Conservation (phyloP, 2,888 invertebrate genomes). For the Metellina segmentata region DNA sequence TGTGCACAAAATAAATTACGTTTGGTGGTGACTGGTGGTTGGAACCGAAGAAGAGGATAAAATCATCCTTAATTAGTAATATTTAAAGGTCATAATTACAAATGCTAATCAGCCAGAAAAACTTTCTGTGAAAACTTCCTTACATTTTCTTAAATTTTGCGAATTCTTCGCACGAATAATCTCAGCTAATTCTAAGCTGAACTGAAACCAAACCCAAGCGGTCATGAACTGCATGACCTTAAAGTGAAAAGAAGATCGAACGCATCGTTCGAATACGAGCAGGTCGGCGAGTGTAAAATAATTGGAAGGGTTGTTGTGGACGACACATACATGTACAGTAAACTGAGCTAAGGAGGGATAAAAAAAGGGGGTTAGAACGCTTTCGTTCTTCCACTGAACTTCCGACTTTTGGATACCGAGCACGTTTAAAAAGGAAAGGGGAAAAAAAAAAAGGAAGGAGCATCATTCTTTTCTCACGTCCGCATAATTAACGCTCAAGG, state of each 20-base stretch:
- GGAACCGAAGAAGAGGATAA: no score
- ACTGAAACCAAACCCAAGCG: slow-evolving; percentile 14
- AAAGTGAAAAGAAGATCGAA: slow-evolving; percentile 3
- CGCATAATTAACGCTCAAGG: slow-evolving; percentile 63
- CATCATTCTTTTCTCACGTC: slow-evolving; percentile 23
- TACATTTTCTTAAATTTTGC: no score
- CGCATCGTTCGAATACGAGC: neutral
- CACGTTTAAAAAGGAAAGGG: neutral
- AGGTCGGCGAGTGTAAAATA: neutral
- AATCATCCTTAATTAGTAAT: no score
- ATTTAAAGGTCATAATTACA: no score
- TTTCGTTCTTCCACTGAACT: neutral
- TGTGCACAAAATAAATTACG: no score
- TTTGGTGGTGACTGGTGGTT: no score
- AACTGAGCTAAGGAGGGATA: no score
- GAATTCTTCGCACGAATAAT: neutral
- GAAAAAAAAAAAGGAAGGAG: slow-evolving; percentile 12
- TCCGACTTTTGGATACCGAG: neutral
- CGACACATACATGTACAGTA: neutral
- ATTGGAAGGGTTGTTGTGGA: neutral
- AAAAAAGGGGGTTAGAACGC: neutral
- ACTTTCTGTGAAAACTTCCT: no score
- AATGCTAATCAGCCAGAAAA: no score
- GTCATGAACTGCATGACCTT: slow-evolving; percentile 39
- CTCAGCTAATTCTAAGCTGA: neutral